Percentiles rank a stretch among this genome's conserved stretches.
phyloP scores from a whole-genome alignment of 1,140 invertebrate species.

The Ostrea denselamellosa region DNA sequence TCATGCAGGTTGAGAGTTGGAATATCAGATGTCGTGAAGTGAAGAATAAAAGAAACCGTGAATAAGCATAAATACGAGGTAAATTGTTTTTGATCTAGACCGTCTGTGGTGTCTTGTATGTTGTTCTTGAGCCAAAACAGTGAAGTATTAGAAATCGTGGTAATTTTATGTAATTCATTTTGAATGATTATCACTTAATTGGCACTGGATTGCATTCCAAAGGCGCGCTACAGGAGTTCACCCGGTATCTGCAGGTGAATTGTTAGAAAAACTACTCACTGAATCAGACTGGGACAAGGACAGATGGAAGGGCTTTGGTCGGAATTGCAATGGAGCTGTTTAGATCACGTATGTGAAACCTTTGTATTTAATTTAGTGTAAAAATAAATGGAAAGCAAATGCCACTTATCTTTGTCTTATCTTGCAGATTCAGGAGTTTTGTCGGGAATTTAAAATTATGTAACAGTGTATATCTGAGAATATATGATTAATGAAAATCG shows the following conservation, averaged over 20 bases:
- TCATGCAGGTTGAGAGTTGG: no score
- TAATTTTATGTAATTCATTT: constrained; percentile 35
- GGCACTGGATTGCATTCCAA: constrained; percentile 7
- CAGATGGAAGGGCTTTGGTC: neutral
- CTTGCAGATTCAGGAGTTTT: no score
- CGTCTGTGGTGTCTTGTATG: neutral
- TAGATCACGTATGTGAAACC: neutral
- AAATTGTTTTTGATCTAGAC: neutral
- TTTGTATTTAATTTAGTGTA: neutral
- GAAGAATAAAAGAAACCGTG: neutral
- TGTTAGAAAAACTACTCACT: constrained; percentile 22
- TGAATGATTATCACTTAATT: constrained; percentile 35
- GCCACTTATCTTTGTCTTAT: no score
- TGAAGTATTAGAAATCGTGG: neutral
- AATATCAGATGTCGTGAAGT: no score
- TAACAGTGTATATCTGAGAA: no score
- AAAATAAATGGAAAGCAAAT: no score
- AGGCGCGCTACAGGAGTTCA: neutral
- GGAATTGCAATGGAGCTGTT: neutral
- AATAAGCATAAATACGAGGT: neutral
- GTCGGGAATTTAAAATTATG: no score
- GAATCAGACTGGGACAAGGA: neutral
- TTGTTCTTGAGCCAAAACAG: neutral
- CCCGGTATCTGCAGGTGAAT: constrained; percentile 3
- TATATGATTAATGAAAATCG: no score